A percentile compares a stretch with the other conserved stretches of the same genome.
These are phyloP conservation scores for Drosophila takahashii DNA, from an alignment of 1,140 invertebrate species.

Conservation along the genomic window DNA sequence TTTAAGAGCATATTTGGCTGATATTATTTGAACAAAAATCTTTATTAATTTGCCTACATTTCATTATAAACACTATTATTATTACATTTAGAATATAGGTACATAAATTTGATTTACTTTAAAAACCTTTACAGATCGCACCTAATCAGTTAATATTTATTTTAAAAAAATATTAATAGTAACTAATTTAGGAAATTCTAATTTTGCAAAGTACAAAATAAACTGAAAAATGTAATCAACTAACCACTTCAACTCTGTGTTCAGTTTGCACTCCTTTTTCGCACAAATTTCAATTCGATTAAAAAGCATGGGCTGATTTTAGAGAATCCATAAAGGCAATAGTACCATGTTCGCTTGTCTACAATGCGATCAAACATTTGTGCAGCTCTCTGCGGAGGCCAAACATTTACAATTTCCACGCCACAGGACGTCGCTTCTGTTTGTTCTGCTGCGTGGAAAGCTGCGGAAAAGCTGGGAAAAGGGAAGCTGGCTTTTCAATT, in stretches of 20 bases:
- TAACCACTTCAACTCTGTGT: not conserved
- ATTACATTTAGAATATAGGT: no score
- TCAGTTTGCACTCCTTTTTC: not conserved
- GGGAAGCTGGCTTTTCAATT: slow-evolving; percentile 34
- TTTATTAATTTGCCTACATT: no score
- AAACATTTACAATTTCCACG: slow-evolving; percentile 12
- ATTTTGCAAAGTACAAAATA: no score
- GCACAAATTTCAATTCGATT: not conserved
- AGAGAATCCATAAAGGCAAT: not conserved
- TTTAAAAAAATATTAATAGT: no score
- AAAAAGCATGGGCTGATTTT: not conserved
- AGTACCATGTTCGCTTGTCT: not conserved
- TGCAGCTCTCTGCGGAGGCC: not conserved
- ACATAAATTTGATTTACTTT: no score
- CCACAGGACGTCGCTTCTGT: slow-evolving; percentile 5
- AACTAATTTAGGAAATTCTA: no score
- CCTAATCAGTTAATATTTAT: no score
- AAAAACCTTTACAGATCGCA: no score
- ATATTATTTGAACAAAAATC: no score
- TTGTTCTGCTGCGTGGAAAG: slow-evolving; percentile 4
- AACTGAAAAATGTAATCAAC: no score
- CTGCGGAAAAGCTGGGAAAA: not conserved
- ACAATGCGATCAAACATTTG: slow-evolving; percentile 3
- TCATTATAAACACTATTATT: no score
- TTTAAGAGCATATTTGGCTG: no score